A percentile compares a stretch with the other conserved stretches of the same genome.
phyloP scores from a whole-genome alignment of 2,113 vertebrate genomes.

The Cephalopterus ornatus region DNA sequence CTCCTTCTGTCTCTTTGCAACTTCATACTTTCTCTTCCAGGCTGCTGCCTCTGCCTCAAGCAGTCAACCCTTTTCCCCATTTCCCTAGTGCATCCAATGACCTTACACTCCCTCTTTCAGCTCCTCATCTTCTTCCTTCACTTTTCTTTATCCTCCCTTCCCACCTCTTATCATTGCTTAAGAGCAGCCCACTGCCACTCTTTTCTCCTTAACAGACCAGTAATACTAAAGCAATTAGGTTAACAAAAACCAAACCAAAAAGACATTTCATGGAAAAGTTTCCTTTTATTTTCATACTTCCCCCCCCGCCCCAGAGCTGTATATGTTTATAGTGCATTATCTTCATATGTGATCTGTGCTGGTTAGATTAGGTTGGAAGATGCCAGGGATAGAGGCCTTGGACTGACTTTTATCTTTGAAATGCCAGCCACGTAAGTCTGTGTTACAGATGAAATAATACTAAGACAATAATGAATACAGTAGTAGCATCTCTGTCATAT shows the following conservation, averaged over 20 bases:
- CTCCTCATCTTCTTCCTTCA: constrained; percentile 3
- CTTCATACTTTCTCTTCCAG: not conserved
- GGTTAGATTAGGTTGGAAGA: not conserved
- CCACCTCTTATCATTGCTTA: not conserved
- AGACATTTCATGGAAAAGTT: not conserved
- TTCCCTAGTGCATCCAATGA: not conserved
- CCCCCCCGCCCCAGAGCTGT: not conserved
- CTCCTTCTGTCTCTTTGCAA: not conserved
- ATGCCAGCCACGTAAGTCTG: not conserved
- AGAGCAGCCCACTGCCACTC: not conserved
- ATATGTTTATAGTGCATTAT: not conserved
- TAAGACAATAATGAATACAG: constrained; percentile 14
- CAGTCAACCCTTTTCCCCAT: not conserved
- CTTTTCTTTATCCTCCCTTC: not conserved
- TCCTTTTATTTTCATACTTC: not conserved
- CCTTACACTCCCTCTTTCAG: not conserved
- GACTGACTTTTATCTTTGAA: constrained; percentile 15
- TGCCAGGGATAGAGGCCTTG: not conserved
- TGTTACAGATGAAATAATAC: not conserved
- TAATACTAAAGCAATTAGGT: not conserved
- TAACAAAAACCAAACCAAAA: not conserved
- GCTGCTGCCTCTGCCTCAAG: not conserved
- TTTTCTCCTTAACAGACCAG: not conserved
- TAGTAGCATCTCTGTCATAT: not conserved
- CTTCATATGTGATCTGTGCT: not conserved